These are phyloP conservation scores for Sus scrofa DNA, from an alignment of 2,113 vertebrate species.

Conservation along the genomic window T2T-Sscrofa CM000821.6:65791001-65791500, in stretches of 20 bases:
- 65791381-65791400: not conserved
- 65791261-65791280: not conserved
- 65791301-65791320: not conserved
- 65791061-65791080: not conserved
- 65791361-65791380: not conserved
- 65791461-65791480: not conserved
- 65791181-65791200: not conserved
- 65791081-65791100: not conserved
- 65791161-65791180: not conserved
- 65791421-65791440: not conserved
- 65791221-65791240: not conserved
- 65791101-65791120: not conserved
- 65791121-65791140: not conserved
- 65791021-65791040: not conserved
- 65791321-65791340: not conserved
- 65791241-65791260: not conserved
- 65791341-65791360: not conserved
- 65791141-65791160: not conserved
- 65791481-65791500: not conserved
- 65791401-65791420: not conserved
- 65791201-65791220: not conserved
- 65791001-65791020: not conserved
- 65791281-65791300: not conserved
- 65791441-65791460: not conserved
- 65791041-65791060: not conserved